A percentile compares a stretch with the other conserved stretches of the same genome.
Evolutionary conservation across 2,113 vertebrate genomes (phyloP).

Genomic region (Psephotus haematonotus): DNA sequence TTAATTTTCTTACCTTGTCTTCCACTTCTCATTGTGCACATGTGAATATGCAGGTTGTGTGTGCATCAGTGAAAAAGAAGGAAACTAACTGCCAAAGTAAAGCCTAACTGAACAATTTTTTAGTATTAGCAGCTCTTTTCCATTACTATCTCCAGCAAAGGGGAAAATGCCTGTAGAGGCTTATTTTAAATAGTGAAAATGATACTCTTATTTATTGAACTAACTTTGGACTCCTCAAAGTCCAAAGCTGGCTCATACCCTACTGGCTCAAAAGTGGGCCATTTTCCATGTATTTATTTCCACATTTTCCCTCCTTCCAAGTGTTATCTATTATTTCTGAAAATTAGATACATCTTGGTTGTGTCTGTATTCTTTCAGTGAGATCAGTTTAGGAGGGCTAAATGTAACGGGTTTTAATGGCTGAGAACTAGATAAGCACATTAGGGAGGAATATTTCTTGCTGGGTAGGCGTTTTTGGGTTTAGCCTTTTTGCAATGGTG

Average conservation of each 20-base stretch:
- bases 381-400: background rate
- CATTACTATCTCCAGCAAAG: background rate
- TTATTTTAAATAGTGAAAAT: background rate
- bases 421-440: constrained; percentile 2
- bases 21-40: background rate
- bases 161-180: background rate
- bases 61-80: background rate
- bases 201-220: background rate
- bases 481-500: constrained; percentile 21
- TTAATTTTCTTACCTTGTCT: background rate
- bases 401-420: background rate
- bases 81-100: background rate
- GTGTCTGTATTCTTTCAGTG: background rate
- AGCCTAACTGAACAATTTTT: background rate
- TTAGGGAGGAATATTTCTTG: background rate
- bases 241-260: background rate
- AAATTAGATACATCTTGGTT: background rate
- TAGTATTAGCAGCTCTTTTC: background rate
- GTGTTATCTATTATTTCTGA: background rate
- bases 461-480: background rate
- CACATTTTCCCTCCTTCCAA: background rate
- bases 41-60: background rate
- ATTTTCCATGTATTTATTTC: constrained; percentile 1
- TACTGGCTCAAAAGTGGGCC: background rate
- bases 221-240: background rate